A percentile compares a stretch with the other conserved stretches of the same genome.
Conservation (phyloP, 2,888 invertebrate genomes). For the Sinelater perroti region DNA sequence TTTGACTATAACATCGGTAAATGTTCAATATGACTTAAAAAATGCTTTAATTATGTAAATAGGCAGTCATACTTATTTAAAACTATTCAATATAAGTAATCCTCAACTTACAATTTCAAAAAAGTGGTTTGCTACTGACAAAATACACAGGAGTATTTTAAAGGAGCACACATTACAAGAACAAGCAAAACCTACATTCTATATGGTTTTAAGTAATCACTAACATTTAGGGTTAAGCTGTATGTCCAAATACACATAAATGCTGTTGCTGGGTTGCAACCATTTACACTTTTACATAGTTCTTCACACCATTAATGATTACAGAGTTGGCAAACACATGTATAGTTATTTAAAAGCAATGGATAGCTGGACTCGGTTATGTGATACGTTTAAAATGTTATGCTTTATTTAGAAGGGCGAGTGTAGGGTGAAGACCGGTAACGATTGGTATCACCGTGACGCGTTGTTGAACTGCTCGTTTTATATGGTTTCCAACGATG, state of each 20-base stretch:
- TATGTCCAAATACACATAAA: neutral
- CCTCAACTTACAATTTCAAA: too few species aligned
- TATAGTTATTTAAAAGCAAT: neutral
- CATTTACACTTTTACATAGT: neutral
- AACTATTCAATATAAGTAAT: too few species aligned
- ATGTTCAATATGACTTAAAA: too few species aligned
- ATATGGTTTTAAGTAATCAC: too few species aligned
- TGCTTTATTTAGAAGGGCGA: slow-evolving; percentile 65
- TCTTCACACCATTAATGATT: neutral
- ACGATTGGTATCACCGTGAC: slow-evolving; percentile 62
- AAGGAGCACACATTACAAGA: too few species aligned
- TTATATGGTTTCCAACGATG: slow-evolving; percentile 69
- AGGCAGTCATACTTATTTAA: too few species aligned
- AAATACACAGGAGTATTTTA: too few species aligned
- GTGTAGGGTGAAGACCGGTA: slow-evolving; percentile 68
- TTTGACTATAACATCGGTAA: neutral
- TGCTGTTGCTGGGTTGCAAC: neutral
- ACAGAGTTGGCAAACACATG: neutral
- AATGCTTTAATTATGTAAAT: too few species aligned
- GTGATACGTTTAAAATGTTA: slow-evolving; percentile 6
- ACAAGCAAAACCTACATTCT: too few species aligned
- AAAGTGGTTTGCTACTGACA: too few species aligned
- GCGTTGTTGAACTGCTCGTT: slow-evolving; percentile 62
- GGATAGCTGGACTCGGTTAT: neutral
- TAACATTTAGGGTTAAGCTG: too few species aligned